Conservation (phyloP, 2,888 invertebrate species). For the Tipula unca region DNA sequence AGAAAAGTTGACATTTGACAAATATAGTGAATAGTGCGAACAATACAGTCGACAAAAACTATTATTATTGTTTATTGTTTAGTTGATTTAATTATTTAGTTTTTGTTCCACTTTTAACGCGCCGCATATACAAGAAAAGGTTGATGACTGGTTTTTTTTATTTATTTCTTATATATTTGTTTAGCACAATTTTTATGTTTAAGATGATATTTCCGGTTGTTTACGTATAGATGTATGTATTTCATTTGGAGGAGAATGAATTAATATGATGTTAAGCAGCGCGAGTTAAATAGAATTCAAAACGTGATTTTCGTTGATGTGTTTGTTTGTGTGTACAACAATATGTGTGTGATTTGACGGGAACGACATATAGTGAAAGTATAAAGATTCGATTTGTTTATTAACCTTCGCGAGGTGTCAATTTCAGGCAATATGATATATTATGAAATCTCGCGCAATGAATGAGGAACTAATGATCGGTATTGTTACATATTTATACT, state of each 20-base stretch:
- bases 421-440: no score
- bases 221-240: no score
- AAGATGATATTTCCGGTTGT: background rate
- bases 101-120: background rate
- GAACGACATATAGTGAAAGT: background rate
- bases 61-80: background rate
- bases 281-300: background rate
- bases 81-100: background rate
- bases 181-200: background rate
- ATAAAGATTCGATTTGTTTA: background rate
- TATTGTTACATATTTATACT: no score
- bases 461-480: no score
- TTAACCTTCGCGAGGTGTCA: background rate
- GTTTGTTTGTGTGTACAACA: no score
- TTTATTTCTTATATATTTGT: background rate
- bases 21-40: background rate
- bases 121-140: background rate
- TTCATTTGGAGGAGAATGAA: background rate
- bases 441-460: no score
- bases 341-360: background rate
- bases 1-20: constrained; percentile 1
- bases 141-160: background rate
- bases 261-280: background rate
- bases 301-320: background rate
- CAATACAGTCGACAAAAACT: background rate